Percentiles rank a stretch among this genome's conserved stretches.
These are phyloP conservation scores for Actinernus sp. DNA, from an alignment of 92 coral and sea anemone genomes.

Conservation along the genomic window DNA sequence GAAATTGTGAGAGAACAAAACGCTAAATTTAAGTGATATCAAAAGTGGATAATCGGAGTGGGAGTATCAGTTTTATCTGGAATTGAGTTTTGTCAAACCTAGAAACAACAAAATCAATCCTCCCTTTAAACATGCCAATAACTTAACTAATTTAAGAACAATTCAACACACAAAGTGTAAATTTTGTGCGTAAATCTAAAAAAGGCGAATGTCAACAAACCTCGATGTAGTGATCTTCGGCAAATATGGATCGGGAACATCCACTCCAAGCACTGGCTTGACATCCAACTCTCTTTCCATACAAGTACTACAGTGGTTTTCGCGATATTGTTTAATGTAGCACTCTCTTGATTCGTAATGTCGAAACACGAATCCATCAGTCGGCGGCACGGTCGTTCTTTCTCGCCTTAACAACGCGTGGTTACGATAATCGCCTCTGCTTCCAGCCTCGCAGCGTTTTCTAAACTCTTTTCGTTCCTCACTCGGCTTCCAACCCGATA, in stretches of 20 bases:
- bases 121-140: too few relatives aligned
- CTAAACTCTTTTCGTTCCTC: slow-evolving; percentile 28
- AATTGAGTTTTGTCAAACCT: too few relatives aligned
- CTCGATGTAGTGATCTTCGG: slow-evolving; percentile 77
- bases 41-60: too few relatives aligned
- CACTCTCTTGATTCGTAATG: slow-evolving; percentile 81
- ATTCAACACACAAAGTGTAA: too few relatives aligned
- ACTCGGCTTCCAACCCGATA: slow-evolving; percentile 75
- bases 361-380: slow-evolving; percentile 77
- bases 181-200: not conserved
- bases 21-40: too few relatives aligned
- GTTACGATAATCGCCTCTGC: slow-evolving; percentile 42
- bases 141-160: too few relatives aligned
- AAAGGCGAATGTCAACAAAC: slow-evolving; percentile 59
- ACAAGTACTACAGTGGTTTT: slow-evolving; percentile 69
- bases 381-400: slow-evolving; percentile 34
- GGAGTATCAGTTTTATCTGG: too few relatives aligned
- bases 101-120: too few relatives aligned
- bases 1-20: too few relatives aligned
- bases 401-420: slow-evolving; percentile 83
- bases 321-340: slow-evolving; percentile 92
- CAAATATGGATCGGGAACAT: slow-evolving; percentile 86
- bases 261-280: slow-evolving; percentile 77
- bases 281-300: slow-evolving; percentile 63
- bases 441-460: slow-evolving; percentile 36